Evolutionary conservation across 1,140 invertebrate species (phyloP).

Genomic region (Liolophura sinensis): DNA sequence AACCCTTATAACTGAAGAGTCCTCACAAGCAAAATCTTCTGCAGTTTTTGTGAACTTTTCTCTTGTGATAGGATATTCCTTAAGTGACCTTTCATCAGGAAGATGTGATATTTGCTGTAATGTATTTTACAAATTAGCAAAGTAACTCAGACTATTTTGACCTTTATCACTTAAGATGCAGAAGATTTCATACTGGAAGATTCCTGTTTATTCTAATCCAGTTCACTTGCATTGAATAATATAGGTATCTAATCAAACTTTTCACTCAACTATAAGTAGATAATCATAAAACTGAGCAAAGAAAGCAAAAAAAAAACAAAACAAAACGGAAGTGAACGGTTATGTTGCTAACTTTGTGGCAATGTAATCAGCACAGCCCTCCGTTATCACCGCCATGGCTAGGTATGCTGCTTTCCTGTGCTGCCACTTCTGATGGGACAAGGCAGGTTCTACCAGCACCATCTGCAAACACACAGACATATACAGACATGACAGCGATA

Average conservation of each 20-base stretch:
- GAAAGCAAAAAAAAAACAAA: neutral
- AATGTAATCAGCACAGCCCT: constrained; percentile 80
- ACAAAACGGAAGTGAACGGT: neutral
- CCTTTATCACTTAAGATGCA: too few relatives aligned
- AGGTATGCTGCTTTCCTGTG: constrained; percentile 73
- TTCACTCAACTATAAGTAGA: neutral
- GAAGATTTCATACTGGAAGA: too few relatives aligned
- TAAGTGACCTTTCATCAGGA: too few relatives aligned
- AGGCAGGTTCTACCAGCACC: constrained; percentile 66
- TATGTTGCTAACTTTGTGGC: constrained; percentile 64
- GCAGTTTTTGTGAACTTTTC: too few relatives aligned
- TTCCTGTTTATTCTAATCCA: too few relatives aligned
- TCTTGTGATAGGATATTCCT: too few relatives aligned
- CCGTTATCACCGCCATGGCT: constrained; percentile 74
- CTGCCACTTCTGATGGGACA: constrained; percentile 65
- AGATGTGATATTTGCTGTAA: too few relatives aligned
- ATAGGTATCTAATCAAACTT: neutral
- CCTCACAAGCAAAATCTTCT: too few relatives aligned
- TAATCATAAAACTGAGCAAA: neutral
- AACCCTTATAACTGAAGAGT: too few relatives aligned
- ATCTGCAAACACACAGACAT: constrained; percentile 62
- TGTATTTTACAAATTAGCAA: too few relatives aligned
- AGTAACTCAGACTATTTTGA: too few relatives aligned
- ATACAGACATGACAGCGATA: neutral
- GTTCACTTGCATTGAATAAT: too few relatives aligned